A percentile compares a stretch with the other conserved stretches of the same genome.
Conservation (phyloP, 1,140 invertebrate species). For the Lysiphlebus fabarum region DNA sequence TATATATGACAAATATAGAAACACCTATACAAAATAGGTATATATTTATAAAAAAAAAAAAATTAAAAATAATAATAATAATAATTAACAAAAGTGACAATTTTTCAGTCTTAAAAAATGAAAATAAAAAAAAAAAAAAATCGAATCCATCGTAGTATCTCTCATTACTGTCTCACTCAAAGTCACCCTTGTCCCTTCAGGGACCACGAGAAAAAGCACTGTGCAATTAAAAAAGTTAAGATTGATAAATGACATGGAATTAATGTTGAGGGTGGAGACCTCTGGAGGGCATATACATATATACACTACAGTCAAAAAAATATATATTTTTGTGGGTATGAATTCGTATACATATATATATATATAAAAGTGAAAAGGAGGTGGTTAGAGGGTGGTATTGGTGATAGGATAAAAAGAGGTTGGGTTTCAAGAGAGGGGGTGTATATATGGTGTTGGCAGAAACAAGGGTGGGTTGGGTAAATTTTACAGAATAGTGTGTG, state of each 20-base stretch:
- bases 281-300: slow-evolving; percentile 22
- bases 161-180: slow-evolving; percentile 26
- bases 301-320: too few species aligned
- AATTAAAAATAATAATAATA: slow-evolving; percentile 1
- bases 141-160: slow-evolving; percentile 30
- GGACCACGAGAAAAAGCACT: slow-evolving; percentile 28
- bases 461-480: slow-evolving; percentile 24
- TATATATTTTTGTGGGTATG: slow-evolving; percentile 7
- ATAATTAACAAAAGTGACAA: slow-evolving; percentile 36
- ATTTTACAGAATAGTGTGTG: too few species aligned
- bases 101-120: slow-evolving; percentile 5
- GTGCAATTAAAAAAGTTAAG: slow-evolving; percentile 52
- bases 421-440: too few species aligned
- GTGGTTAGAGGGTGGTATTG: slow-evolving; percentile 22
- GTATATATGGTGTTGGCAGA: slow-evolving; percentile 25
- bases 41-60: slow-evolving; percentile 5
- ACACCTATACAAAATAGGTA: too few species aligned
- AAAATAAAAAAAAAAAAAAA: slow-evolving; percentile 19
- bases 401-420: too few species aligned
- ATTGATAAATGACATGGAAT: slow-evolving; percentile 54
- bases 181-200: neutral
- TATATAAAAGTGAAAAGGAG: slow-evolving; percentile 15
- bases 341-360: slow-evolving; percentile 7
- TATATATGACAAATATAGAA: too few species aligned
- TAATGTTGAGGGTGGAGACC: slow-evolving; percentile 37